Percentiles rank a stretch among this genome's conserved stretches.
phyloP scores from a whole-genome alignment of 2,888 invertebrate species.

The Chelonus formosanus region DNA sequence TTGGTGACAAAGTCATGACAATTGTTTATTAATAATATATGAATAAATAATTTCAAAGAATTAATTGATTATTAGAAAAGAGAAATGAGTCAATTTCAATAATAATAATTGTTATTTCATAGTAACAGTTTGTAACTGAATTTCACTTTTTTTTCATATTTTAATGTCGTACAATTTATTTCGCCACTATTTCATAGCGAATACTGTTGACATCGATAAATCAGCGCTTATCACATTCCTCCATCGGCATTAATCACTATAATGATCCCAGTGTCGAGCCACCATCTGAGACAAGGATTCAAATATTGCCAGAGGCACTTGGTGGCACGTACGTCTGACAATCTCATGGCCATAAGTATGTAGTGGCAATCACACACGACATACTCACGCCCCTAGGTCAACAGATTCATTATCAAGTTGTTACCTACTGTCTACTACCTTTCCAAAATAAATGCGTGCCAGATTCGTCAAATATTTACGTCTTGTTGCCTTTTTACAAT shows the following conservation, averaged over 20 bases:
- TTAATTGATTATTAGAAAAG: too few species aligned
- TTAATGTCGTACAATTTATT: slow-evolving; percentile 12
- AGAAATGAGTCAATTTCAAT: too few species aligned
- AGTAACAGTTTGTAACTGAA: too few species aligned
- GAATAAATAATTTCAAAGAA: too few species aligned
- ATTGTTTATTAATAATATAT: too few species aligned
- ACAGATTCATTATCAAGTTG: slow-evolving; percentile 55
- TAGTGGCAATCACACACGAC: slow-evolving; percentile 14
- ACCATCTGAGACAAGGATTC: slow-evolving; percentile 53
- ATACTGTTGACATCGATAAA: slow-evolving; percentile 61
- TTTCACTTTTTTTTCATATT: not conserved
- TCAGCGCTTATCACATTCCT: slow-evolving; percentile 59
- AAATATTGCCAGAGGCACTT: slow-evolving; percentile 48
- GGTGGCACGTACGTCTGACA: slow-evolving; percentile 37
- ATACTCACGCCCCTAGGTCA: slow-evolving; percentile 45
- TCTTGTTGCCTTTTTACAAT: not conserved
- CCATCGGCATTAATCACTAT: slow-evolving; percentile 65
- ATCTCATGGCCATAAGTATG: slow-evolving; percentile 22
- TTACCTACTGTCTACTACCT: slow-evolving; percentile 45
- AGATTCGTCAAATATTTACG: too few species aligned
- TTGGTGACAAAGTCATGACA: too few species aligned
- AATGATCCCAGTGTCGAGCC: slow-evolving; percentile 52
- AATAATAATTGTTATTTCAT: too few species aligned
- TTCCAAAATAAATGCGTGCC: too few species aligned
- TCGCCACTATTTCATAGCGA: slow-evolving; percentile 8